Evolutionary conservation across 30 jellyfish, hydroid and myxozoan species (phyloP).

Genomic region (Aurelia aurita complex sp. Pacific): DNA sequence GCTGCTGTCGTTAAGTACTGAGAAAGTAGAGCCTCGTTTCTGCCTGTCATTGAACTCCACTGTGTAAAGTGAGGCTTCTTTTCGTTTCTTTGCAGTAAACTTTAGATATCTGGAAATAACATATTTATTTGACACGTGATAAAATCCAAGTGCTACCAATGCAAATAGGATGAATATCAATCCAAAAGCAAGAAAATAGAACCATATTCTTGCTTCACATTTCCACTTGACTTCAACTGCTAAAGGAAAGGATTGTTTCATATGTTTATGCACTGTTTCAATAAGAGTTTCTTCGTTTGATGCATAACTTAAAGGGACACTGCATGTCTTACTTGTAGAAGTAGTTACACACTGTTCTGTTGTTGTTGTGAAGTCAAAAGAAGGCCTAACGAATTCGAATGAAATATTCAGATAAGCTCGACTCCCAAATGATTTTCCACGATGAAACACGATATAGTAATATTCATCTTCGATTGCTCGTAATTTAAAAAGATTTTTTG

Average conservation of each 20-base stretch:
- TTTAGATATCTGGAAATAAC: not conserved
- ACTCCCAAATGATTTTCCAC: constrained; percentile 23
- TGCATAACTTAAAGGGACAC: constrained; percentile 39
- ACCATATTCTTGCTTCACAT: constrained; percentile 75
- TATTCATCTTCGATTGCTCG: constrained; percentile 18
- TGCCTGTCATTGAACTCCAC: too few species aligned
- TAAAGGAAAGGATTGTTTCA: constrained; percentile 27
- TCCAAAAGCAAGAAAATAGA: constrained; percentile 40
- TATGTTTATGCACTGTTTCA: constrained; percentile 39
- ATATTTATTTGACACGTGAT: not conserved
- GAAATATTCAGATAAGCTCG: constrained; percentile 25
- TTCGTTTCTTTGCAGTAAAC: not conserved
- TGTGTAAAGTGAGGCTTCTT: too few species aligned
- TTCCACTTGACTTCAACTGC: constrained; percentile 55
- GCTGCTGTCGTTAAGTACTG: too few species aligned
- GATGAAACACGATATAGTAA: constrained; percentile 50
- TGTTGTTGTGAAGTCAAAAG: constrained; percentile 52
- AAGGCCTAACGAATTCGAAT: constrained; percentile 41
- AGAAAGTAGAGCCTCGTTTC: too few species aligned
- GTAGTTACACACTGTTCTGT: constrained; percentile 48
- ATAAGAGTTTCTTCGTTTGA: constrained; percentile 52
- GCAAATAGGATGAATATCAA: not conserved
- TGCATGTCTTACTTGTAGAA: constrained; percentile 18
- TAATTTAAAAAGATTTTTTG: not conserved
- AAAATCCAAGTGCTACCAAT: not conserved